These are phyloP conservation scores for Chrysemys picta DNA, from an alignment of 2,113 vertebrate species.

Conservation along the genomic window DNA sequence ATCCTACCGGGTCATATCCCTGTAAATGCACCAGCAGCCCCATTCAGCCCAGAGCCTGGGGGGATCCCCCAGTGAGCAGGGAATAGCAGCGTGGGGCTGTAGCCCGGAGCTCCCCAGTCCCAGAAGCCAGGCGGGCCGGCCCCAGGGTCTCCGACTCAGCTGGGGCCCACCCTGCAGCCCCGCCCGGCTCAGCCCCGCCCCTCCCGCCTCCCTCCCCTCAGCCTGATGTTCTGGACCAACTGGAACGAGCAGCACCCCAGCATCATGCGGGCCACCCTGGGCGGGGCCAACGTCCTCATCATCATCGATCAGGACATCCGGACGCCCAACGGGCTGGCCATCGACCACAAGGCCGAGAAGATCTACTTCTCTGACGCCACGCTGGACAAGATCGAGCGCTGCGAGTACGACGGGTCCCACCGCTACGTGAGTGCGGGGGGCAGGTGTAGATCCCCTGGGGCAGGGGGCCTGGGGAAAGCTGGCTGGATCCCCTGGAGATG, in stretches of 20 bases:
- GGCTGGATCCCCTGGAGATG: not conserved
- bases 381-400: constrained; percentile 96
- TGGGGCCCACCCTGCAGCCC: not conserved
- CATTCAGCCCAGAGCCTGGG: not conserved
- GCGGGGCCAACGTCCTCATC: constrained; percentile 90
- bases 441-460: too few species aligned
- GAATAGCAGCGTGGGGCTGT: not conserved
- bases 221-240: constrained; percentile 99
- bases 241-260: constrained; percentile 97
- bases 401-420: constrained; percentile 93
- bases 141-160: not conserved
- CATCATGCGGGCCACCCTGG: constrained; percentile 96
- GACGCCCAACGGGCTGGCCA: constrained; percentile 95
- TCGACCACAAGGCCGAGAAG: constrained; percentile 95
- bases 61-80: not conserved
- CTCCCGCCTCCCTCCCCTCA: constrained; percentile 40
- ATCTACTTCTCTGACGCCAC: constrained; percentile 98
- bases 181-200: not conserved
- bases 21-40: not conserved
- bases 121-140: not conserved
- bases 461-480: too few species aligned
- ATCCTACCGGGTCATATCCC: fast-evolving
- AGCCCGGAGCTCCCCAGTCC: not conserved
- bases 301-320: constrained; percentile 95
- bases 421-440: constrained; percentile 86